Evolutionary conservation across 1,140 invertebrate species (phyloP).

Genomic region (Musca vetustissima): DNA sequence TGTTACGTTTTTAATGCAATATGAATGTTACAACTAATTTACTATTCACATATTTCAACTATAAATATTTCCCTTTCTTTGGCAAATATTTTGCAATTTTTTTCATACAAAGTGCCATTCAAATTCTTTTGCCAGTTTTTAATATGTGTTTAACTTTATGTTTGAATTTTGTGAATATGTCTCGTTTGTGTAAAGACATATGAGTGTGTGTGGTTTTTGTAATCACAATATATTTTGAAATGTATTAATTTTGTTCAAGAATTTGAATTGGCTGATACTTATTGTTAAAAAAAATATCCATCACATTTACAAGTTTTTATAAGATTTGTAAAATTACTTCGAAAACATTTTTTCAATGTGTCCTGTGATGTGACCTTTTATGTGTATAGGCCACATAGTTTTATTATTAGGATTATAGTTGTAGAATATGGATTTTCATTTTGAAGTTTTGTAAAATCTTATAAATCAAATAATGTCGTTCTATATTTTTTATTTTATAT

Average conservation of each 20-base stretch:
- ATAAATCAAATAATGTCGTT: too few relatives aligned
- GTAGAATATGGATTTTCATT: not conserved
- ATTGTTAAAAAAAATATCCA: not conserved
- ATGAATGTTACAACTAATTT: too few relatives aligned
- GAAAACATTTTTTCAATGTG: too few relatives aligned
- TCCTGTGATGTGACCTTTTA: not conserved
- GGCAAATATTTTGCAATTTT: too few relatives aligned
- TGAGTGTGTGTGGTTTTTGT: not conserved
- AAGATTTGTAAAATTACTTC: too few relatives aligned
- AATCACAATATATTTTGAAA: not conserved
- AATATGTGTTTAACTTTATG: not conserved
- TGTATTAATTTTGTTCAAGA: conserved; percentile 29
- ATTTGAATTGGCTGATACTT: conserved; percentile 13
- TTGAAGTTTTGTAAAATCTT: not conserved
- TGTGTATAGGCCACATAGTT: conserved; percentile 1
- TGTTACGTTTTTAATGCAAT: too few relatives aligned
- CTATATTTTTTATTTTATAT: too few relatives aligned
- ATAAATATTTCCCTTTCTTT: too few relatives aligned
- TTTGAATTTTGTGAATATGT: conserved; percentile 16
- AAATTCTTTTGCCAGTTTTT: conserved; percentile 20
- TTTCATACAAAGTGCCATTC: not conserved
- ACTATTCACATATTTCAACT: too few relatives aligned
- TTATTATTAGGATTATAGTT: not conserved
- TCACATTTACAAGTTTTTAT: too few relatives aligned
- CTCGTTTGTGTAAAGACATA: conserved; percentile 5